These are phyloP conservation scores for Neolamprologus sp. DNA, from an alignment of 2,113 vertebrate genomes.

Conservation along the genomic window DNA sequence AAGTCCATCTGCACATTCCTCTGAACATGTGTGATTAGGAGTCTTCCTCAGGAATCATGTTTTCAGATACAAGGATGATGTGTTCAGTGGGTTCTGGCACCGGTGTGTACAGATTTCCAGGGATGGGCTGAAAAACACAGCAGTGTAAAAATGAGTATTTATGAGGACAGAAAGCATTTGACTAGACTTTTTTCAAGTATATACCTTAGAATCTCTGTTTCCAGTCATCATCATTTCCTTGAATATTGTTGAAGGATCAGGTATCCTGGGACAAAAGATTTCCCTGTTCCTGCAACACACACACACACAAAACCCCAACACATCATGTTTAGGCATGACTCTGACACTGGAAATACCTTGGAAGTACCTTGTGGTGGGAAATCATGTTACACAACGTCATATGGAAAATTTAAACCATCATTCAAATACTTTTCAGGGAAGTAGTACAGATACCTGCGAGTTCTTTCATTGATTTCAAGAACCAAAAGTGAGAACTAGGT, in stretches of 20 bases:
- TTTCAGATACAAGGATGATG: background rate
- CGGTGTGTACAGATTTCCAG: background rate
- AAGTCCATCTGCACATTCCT: background rate
- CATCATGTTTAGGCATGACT: accelerated
- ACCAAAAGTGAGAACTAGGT: background rate
- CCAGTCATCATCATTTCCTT: slow-evolving; percentile 53
- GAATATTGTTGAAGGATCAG: slow-evolving; percentile 48
- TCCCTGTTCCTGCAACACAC: slow-evolving; percentile 36
- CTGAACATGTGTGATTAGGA: background rate
- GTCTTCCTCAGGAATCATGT: accelerated
- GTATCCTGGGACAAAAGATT: slow-evolving; percentile 47
- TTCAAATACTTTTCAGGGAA: background rate
- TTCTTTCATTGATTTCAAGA: background rate
- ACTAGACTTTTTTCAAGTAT: background rate
- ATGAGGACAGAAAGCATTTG: background rate
- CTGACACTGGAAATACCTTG: background rate
- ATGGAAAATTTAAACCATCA: background rate
- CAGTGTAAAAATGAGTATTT: background rate
- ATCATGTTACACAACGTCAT: background rate
- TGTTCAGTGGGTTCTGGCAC: slow-evolving; percentile 21
- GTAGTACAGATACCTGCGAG: background rate
- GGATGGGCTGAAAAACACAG: background rate
- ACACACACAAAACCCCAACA: background rate
- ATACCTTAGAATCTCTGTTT: slow-evolving; percentile 23
- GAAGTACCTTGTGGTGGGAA: background rate